Evolutionary conservation across 2,113 vertebrate genomes (phyloP), one percentile per base, ranked within the genome.

Genomic region (Saimiri boliviensis): DNA sequence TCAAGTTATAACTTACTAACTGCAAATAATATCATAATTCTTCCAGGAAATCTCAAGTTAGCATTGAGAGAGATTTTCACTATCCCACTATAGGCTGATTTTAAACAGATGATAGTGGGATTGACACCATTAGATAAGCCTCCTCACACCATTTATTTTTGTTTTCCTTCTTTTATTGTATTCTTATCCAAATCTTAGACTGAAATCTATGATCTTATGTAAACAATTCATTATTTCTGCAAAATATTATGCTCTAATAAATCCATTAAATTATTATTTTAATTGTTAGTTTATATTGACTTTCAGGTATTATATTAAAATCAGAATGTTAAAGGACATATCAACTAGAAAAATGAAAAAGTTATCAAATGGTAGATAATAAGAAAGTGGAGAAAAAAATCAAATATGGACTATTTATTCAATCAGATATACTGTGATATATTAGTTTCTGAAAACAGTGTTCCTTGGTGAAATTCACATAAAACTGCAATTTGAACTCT

Each of bases 321-420:
- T 35, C 21, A 73, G 68, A 77, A 47, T 4, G 86, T 71, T 89
- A 94, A 94, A 40, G 30, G 42, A 60, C 77, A 77, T 68, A 80
- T 89, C 52, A 95, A 83, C 32, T 73, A n/a, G 45, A 77, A 68
- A 84, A 91, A 68, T 88, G 42, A 70, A 93, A 70, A 97, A 93
- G 49, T 74, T 6, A 92, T 60, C 58, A 35, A 85, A 79, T 23
- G 19, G 8, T 40, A 21, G 82, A 89, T 20, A 81, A 47, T 56
- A 91, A 58, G 68, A 71, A 85, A 60, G 4, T 70, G 6, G 11
- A 63, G 6, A 79, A 77, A 74, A 86, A 81, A 83, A 30, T 58
- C 27, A 83, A 85, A 73, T 45, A 56, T 20, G 6, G 20, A 37
- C 76, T 91, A 60, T 79, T 58, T 54, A 80, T 71, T 70, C 35